A percentile compares a stretch with the other conserved stretches of the same genome.
Evolutionary conservation across 2,113 vertebrate genomes (phyloP).

Genomic region (Bombycilla garrulus): DNA sequence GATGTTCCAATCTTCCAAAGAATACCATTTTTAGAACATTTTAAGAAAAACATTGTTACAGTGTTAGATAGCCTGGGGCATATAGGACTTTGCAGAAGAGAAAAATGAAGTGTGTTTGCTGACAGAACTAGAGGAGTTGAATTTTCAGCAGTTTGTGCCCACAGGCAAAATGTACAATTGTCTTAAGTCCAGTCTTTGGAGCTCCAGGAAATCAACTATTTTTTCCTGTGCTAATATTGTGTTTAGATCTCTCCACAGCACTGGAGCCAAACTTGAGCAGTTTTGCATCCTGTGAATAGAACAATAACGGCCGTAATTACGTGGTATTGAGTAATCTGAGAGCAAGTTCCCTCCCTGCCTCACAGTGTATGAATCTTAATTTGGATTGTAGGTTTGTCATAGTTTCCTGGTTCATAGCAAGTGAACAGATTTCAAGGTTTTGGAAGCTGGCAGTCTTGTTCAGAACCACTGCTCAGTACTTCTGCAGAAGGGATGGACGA

Average conservation of each 20-base stretch:
- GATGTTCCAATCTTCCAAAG: neutral
- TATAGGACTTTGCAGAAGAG: neutral
- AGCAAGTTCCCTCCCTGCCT: neutral
- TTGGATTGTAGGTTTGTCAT: neutral
- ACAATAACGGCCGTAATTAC: constrained; percentile 8
- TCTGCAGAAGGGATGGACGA: neutral
- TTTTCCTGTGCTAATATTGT: neutral
- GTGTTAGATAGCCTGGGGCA: neutral
- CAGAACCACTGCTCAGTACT: neutral
- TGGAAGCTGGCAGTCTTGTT: neutral
- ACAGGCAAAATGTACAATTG: neutral
- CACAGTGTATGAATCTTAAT: neutral
- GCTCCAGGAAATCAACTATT: neutral
- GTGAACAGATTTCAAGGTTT: neutral
- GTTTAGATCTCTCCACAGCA: neutral
- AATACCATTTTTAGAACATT: neutral
- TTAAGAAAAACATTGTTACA: neutral
- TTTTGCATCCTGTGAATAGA: neutral
- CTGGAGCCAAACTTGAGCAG: neutral
- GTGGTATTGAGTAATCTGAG: neutral
- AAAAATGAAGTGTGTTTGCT: neutral
- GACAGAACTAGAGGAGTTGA: neutral
- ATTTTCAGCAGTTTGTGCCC: neutral
- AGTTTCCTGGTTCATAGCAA: neutral
- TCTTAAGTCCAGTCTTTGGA: neutral